Base-by-base conservation (phyloP, 2,888 invertebrate species). In the Candidula unifasciata region DNA sequence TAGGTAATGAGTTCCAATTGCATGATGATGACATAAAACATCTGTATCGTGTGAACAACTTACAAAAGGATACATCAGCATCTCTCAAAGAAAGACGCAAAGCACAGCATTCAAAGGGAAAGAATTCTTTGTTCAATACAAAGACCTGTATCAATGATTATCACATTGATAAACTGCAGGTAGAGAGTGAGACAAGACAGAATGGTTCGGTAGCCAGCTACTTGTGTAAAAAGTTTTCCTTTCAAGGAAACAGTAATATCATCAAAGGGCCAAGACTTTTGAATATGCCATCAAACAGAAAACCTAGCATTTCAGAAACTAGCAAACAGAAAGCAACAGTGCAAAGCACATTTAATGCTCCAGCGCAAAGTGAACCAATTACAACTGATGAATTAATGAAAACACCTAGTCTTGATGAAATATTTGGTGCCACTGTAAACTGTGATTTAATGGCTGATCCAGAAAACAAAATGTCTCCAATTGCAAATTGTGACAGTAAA, bases 351-450 rank as follows among this genome's bases (percentile, higher is more conserved):
- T n/a, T 10, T 52, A n/a, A 54, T 24, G 52, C 16, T 24, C 8
- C 33, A 8, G 24, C 35, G 24, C n/a, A 52, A 6, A 10, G 33
- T 27, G 76, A 76, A 74, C 82, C 77, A 0, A 82, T 82, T 27
- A 82, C 74, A 57, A 69, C 78, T 30, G 24, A 30, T 18, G 78
- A 78, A 60, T 35, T 83, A 64, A 66, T 76, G 30, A 82, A 44
- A 27, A 69, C 78, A 37, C 83, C 83, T 30, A 83, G 78, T 33
- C 71, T 83, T 6, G 78, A 69, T 69, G 83, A 83, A 60, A 83
- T 83, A 60, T 83, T 83, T 83, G 83, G 83, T 21, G 69, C 76
- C 52, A 52, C 27, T 37, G n/a, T 68, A 24, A 44, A 10, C 30
- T 30, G 54, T 0, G 73, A 71, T 6, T 8, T n/a, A 16, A 52